These are phyloP conservation scores for Trachops cirrhosus DNA, from an alignment of 2,797 vertebrate species.

Conservation along the genomic window DNA sequence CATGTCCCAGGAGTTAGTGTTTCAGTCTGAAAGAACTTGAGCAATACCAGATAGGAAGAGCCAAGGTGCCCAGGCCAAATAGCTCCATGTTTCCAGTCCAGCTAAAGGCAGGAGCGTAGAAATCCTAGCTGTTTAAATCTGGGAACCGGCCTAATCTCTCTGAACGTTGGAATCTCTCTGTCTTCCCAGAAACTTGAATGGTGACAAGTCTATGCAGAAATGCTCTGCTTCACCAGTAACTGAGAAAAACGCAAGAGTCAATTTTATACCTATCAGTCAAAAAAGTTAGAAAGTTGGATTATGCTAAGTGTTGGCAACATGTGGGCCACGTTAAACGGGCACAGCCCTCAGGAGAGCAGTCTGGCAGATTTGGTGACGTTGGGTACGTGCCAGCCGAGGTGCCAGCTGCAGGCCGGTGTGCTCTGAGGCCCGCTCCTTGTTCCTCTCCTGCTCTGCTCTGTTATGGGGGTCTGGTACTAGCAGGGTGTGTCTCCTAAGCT, in stretches of 20 bases:
- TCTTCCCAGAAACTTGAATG: background rate
- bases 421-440: background rate
- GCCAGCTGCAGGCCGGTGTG: background rate
- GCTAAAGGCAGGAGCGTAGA: background rate
- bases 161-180: background rate
- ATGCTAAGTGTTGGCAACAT: background rate
- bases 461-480: background rate
- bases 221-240: background rate
- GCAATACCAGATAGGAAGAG: background rate
- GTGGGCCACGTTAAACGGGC: background rate
- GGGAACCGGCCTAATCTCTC: background rate
- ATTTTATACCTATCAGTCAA: background rate
- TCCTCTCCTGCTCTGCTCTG: background rate
- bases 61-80: background rate
- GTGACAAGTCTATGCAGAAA: background rate
- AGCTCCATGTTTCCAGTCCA: background rate
- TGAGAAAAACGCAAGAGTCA: background rate
- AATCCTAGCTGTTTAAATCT: background rate
- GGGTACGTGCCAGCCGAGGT: background rate
- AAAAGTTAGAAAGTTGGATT: background rate
- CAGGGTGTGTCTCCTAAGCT: background rate
- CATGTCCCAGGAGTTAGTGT: background rate
- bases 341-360: background rate
- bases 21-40: background rate
- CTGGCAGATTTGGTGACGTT: background rate